Base-by-base conservation (phyloP, 2,113 vertebrate genomes). In the Marmota flaviventris region DNA sequence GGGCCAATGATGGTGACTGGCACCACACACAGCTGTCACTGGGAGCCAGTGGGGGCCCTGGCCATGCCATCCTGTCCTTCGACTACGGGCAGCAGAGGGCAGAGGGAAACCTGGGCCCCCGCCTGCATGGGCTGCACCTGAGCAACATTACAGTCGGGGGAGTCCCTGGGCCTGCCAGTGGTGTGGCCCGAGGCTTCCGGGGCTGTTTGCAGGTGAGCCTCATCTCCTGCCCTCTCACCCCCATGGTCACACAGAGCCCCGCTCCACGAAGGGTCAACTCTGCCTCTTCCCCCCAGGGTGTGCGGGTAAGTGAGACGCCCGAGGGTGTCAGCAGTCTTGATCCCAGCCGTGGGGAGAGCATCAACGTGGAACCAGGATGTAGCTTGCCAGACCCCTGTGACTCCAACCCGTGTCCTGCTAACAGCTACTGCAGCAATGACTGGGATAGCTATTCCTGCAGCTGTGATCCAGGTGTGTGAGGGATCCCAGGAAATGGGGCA, bases 401-500 rank as follows among this genome's bases (percentile, higher is more conserved):
- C 96, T 99, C 99, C 25, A 99, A 94, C 97, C 99, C 99, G 1
- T 99, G 99, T 97, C 99, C 99, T 3, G 79, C 96, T 51, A 99
- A 99, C 98, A 99, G 99, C 98, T 99, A 99, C 97, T 99, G 99
- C 99, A 99, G 98, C 4, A 98, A 99, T 0, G 98, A 99, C 91
- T 99, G 99, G 99, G 99, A 99, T 98, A 99, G 99, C 96, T 98
- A 98, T 96, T 99, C 99, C 42, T 99, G 99, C 98, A 99, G 98
- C 98, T 99, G 99, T 93, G 99, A 99, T 87, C 98, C 98, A 0
- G 99, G 99, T 99, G 97, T 98, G 89, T 48, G 34, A 32, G 73
- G 32, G n/a, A 45, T 6, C 79, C 13, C 2, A 53, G 84, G 78
- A 45, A 9, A 10, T 0, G 29, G 65, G 84, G 42, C 13, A 20